These are phyloP conservation scores for Timema cristinae DNA, from an alignment of 2,888 invertebrate species.

Conservation along the genomic window DNA sequence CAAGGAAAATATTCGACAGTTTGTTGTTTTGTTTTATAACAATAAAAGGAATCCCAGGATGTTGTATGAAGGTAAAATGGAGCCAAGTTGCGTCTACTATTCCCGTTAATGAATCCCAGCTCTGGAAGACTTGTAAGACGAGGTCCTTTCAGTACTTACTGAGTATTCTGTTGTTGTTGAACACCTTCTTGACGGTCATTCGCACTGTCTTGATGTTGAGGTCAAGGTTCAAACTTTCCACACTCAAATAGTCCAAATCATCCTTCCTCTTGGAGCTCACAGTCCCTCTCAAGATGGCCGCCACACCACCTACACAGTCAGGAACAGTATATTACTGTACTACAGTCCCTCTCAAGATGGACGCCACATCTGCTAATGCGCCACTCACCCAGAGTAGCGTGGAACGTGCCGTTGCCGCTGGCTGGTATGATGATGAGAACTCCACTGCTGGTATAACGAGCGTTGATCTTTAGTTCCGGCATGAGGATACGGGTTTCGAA, in stretches of 20 bases:
- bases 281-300: conserved; percentile 56
- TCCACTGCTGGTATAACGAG: conserved; percentile 64
- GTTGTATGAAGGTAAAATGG: too few relatives aligned
- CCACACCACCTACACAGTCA: conserved; percentile 51
- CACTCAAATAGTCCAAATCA: conserved; percentile 54
- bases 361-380: conserved; percentile 53
- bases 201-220: conserved; percentile 57
- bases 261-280: conserved; percentile 49
- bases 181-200: conserved; percentile 63
- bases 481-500: conserved; percentile 61
- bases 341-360: conserved; percentile 56
- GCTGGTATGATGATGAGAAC: conserved; percentile 66
- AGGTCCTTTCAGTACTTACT: conserved; percentile 48
- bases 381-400: conserved; percentile 55
- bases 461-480: conserved; percentile 61
- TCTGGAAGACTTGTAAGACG: neutral
- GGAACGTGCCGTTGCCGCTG: conserved; percentile 65
- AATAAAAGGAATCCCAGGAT: too few relatives aligned
- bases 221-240: conserved; percentile 58
- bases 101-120: too few relatives aligned
- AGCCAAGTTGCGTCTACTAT: too few relatives aligned
- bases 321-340: neutral
- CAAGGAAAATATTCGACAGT: too few relatives aligned
- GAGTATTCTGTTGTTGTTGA: conserved; percentile 64
- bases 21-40: too few relatives aligned